Percentiles rank a stretch among this genome's conserved stretches.
Evolutionary conservation across 2,888 invertebrate genomes (phyloP).

Genomic region (Parasteatoda lunata): DNA sequence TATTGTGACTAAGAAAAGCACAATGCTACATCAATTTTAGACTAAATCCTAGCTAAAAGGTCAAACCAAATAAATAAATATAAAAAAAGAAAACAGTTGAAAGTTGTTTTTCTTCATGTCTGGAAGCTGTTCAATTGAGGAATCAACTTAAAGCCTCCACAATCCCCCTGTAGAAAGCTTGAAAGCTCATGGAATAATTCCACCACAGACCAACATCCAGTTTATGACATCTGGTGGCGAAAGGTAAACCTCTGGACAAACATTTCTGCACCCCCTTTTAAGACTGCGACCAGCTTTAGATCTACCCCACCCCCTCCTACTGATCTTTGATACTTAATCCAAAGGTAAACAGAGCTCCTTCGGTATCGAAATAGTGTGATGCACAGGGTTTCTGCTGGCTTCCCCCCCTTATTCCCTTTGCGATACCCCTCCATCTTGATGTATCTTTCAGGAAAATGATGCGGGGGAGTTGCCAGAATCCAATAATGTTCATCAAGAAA

Average conservation of each 20-base stretch:
- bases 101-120: background rate
- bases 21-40: too few species aligned
- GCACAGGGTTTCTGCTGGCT: background rate
- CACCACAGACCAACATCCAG: conserved; percentile 33
- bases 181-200: conserved; percentile 33
- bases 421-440: background rate
- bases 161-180: conserved; percentile 4
- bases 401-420: background rate
- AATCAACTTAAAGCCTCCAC: conserved; percentile 26
- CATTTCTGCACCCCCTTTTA: background rate
- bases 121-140: background rate
- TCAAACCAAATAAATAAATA: too few species aligned
- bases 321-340: conserved; percentile 34
- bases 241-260: conserved; percentile 42
- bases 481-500: background rate
- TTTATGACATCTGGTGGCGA: conserved; percentile 64
- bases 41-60: too few species aligned
- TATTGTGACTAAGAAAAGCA: too few species aligned
- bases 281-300: conserved; percentile 15
- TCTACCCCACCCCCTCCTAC: conserved; percentile 5
- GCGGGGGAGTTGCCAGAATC: background rate
- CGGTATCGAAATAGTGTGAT: conserved; percentile 11
- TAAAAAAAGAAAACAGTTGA: too few species aligned
- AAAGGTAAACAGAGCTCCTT: conserved; percentile 48
- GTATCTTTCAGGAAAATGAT: too few species aligned